These are phyloP conservation scores for Ceratoteleas bidentatus DNA, from an alignment of 1,140 invertebrate genomes.

Conservation along the genomic window DNA sequence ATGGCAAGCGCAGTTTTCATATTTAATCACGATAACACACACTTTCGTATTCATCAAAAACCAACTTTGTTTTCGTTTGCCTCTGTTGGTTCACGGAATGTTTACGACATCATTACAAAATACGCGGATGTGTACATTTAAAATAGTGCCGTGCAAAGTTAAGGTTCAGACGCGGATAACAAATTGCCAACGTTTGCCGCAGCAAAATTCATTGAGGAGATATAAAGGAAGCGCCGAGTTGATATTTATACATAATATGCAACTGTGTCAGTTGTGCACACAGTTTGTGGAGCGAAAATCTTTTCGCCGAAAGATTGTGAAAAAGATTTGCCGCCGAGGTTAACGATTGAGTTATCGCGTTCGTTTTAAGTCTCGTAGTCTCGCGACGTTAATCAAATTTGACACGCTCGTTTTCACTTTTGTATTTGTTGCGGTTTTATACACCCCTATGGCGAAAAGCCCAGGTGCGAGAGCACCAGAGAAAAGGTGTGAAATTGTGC, in stretches of 20 bases:
- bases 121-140: conserved; percentile 26
- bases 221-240: conserved; percentile 18
- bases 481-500: no score
- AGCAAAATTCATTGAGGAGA: conserved; percentile 19
- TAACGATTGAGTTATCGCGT: conserved; percentile 18
- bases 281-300: neutral
- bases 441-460: neutral
- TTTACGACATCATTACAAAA: conserved; percentile 32
- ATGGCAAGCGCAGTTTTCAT: no score
- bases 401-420: conserved; percentile 33
- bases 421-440: conserved; percentile 1
- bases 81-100: conserved; percentile 11
- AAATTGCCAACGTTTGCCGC: conserved; percentile 26
- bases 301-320: neutral
- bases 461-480: no score
- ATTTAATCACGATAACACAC: neutral
- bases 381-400: conserved; percentile 26
- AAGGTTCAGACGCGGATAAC: conserved; percentile 16
- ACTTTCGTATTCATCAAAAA: conserved; percentile 3
- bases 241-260: conserved; percentile 23
- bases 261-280: conserved; percentile 1
- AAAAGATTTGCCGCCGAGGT: no score
- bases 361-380: conserved; percentile 7
- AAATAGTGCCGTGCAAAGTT: conserved; percentile 21
- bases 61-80: neutral